These are phyloP conservation scores for Myripristis murdjan DNA, from an alignment of 2,797 vertebrate genomes.

Conservation along the genomic window DNA sequence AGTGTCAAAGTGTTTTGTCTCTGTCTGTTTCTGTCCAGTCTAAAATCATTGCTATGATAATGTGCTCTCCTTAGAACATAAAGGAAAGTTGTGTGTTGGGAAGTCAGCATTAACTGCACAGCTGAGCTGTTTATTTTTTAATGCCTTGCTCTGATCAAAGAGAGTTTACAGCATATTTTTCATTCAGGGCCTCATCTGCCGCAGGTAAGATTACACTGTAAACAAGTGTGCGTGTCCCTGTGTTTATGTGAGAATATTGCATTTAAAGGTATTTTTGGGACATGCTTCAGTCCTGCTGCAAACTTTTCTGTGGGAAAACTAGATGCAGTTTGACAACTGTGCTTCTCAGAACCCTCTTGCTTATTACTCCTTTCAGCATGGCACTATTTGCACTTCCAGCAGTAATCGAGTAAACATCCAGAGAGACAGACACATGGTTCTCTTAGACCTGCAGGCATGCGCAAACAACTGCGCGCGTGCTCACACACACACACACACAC, in stretches of 20 bases:
- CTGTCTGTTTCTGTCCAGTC: too few species aligned
- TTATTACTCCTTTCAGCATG: conserved; percentile 45
- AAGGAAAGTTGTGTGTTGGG: too few species aligned
- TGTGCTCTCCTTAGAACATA: too few species aligned
- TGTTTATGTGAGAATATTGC: neutral
- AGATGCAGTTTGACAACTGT: conserved; percentile 31
- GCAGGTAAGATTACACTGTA: neutral
- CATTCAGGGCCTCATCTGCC: conserved; percentile 2
- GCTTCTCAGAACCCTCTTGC: conserved; percentile 5
- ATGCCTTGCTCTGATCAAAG: neutral
- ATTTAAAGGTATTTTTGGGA: conserved; percentile 11
- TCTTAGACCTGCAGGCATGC: conserved; percentile 26
- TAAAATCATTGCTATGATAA: too few species aligned
- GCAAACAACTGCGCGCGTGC: conserved; percentile 26
- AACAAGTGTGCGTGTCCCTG: neutral
- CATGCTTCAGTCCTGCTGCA: conserved; percentile 22
- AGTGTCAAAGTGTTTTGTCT: too few species aligned
- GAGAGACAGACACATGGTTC: conserved; percentile 34
- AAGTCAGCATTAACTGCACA: too few species aligned
- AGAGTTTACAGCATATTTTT: neutral
- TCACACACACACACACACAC: conserved; percentile 21
- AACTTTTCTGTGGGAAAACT: conserved; percentile 5
- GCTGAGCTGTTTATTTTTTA: neutral
- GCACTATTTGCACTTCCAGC: conserved; percentile 46
- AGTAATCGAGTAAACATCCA: conserved; percentile 63